Percentiles rank a stretch among this genome's conserved stretches.
phyloP scores from a whole-genome alignment of 1,140 invertebrate species.

The Onthophagus taurus region DNA sequence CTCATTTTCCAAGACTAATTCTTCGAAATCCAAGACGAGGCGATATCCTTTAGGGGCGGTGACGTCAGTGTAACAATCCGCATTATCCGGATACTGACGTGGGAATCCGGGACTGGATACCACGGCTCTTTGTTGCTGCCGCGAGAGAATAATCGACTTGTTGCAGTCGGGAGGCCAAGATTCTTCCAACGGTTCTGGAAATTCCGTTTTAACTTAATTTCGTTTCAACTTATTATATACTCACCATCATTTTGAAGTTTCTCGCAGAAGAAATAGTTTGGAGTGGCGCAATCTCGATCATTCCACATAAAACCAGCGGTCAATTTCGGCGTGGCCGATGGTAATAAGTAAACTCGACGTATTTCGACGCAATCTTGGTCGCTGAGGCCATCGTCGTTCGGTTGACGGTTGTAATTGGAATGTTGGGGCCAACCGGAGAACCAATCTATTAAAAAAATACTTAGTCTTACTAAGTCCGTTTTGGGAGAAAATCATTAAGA shows the following conservation, averaged over 20 bases:
- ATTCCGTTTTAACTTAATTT: background rate
- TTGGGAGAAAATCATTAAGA: too few relatives aligned
- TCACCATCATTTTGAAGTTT: constrained; percentile 45
- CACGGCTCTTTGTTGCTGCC: constrained; percentile 45
- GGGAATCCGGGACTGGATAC: constrained; percentile 61
- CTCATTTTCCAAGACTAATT: constrained; percentile 58
- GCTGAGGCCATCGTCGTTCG: constrained; percentile 69
- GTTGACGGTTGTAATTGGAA: constrained; percentile 56
- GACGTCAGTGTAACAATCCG: constrained; percentile 51
- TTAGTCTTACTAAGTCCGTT: background rate
- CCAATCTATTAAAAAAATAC: constrained; percentile 52
- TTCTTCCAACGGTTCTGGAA: constrained; percentile 35
- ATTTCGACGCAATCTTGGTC: constrained; percentile 72
- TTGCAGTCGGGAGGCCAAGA: constrained; percentile 47
- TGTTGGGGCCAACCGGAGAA: constrained; percentile 61
- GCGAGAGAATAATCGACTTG: constrained; percentile 47
- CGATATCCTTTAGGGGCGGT: constrained; percentile 48
- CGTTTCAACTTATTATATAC: constrained; percentile 10
- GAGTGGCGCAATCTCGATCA: constrained; percentile 58
- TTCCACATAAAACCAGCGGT: constrained; percentile 61
- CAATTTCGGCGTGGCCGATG: constrained; percentile 37
- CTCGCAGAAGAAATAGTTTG: constrained; percentile 65
- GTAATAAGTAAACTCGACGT: constrained; percentile 49
- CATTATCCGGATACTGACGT: constrained; percentile 58
- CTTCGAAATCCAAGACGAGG: constrained; percentile 56